phyloP scores from a whole-genome alignment of 2,888 invertebrate genomes.

The Spatulosminthurus flaviceps region DNA sequence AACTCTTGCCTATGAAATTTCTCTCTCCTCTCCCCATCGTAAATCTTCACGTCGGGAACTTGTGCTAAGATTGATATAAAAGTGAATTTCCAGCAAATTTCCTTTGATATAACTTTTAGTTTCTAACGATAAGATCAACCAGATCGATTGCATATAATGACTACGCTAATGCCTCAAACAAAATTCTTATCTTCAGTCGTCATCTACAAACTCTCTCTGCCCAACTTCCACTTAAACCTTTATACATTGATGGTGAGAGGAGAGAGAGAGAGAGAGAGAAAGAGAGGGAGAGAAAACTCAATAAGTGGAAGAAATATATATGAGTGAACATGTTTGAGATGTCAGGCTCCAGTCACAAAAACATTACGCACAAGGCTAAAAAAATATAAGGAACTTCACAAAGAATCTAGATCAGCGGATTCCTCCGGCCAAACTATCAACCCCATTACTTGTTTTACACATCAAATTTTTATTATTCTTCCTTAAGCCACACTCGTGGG shows the following conservation, averaged over 20 bases:
- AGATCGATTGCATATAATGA: not conserved
- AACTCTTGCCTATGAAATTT: too few species aligned
- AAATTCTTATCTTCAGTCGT: not conserved
- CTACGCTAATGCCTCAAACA: not conserved
- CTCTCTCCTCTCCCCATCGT: not conserved
- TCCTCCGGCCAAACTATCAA: too few species aligned
- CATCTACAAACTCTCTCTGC: not conserved
- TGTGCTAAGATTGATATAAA: not conserved
- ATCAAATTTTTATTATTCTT: too few species aligned
- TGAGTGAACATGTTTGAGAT: too few species aligned
- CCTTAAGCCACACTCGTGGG: too few species aligned
- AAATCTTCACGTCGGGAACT: not conserved
- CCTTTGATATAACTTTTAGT: not conserved
- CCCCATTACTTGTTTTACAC: too few species aligned
- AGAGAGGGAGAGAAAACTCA: not conserved
- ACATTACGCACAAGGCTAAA: too few species aligned
- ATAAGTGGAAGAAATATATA: not conserved
- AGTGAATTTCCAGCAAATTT: not conserved
- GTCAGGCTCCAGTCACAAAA: too few species aligned
- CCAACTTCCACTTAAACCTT: too few species aligned
- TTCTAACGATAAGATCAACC: not conserved
- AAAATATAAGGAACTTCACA: too few species aligned
- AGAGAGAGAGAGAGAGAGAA: not conserved
- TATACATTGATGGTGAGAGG: not conserved
- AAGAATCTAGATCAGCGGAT: too few species aligned